Evolutionary conservation across 1,140 invertebrate genomes (phyloP), one percentile per base, ranked within the genome.

Genomic region (Aphelinus atriplicis): DNA sequence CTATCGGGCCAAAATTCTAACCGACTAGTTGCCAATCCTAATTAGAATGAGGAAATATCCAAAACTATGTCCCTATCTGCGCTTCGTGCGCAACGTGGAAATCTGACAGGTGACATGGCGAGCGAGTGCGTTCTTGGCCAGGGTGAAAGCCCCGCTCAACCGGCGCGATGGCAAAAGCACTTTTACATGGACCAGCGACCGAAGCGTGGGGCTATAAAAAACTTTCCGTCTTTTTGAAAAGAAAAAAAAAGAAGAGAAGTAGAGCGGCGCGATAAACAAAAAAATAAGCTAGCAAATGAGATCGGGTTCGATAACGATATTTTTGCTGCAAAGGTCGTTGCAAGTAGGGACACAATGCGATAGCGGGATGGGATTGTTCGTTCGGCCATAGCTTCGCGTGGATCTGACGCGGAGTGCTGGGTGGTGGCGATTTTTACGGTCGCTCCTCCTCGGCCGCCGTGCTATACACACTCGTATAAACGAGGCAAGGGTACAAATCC

Each of bases 391-490:
- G 26, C 46, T 48, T 3, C 3, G 63, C 26, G 63, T 65, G 63
- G 7, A 9, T 43, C 63, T 65, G 63, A 65, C 63, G 48, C 50
- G 63, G 7, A 46, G 61, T 2, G 1, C 10, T 7, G 10, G 61
- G 45, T 7, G 62, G 10, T 46, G 62, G 51, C 47, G 63, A 65
- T 65, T 65, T 65, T 65, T 65, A 65, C 63, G 63, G 63, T 65
- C 47, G 50, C 3, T 7, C 50, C 50, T 50, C 63, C 4, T 53
- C 4, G 51, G 51, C 4, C 48, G 10, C 10, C 47, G 26, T 2
- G 3, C 60, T 47, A 46, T 9, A 62, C 7, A 42, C 43, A 46
- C 43, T 46, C 45, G 43, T 43, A 62, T 26, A 10, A 62, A 3
- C 1, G 45, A 1, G 0, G 57, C 3, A 26, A 53, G 51, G 51